Evolutionary conservation across 1,140 invertebrate species (phyloP), one percentile per base, ranked within the genome.

Genomic region (Bombus difficillimus): DNA sequence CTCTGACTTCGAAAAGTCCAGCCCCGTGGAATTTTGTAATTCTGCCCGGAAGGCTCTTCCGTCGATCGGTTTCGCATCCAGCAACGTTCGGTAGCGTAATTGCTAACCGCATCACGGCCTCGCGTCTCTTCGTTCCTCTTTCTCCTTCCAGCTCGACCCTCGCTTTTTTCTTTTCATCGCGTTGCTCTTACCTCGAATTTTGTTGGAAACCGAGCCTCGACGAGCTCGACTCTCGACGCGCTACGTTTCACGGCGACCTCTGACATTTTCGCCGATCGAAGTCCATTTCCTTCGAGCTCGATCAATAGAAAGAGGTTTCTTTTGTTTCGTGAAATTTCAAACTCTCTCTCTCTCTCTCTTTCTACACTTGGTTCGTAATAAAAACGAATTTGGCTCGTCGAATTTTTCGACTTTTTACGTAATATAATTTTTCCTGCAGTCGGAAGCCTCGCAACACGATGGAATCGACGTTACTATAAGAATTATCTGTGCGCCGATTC

Each of bases 21-120:
- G 32, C 41, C 37, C n/a, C 59, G 59, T 39, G 64, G 81, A 83
- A 83, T 83, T 43, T 69, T 39, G 81, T 83, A 76, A 83, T 83
- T 83, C 73, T 76, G 81, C 72, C 81, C 73, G 62, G 64, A 77
- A 83, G 81, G 81, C 32, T 53, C 9, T 68, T 57, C 80, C 57
- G 68, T 47, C 80, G 69, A 82, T 73, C 69, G 53, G 47, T 53
- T 53, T 53, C 47, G 47, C 15, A n/a, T 74, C 57, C 80, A 47
- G 37, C n/a, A 53, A 53, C 47, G 47, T 82, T 73, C 80, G 71
- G 80, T 74, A 74, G 80, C 80, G 57, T 82, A 77, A 83, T 75
- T 83, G 41, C 69, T 34, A 66, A 74, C 69, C 81, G 41, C 41
- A n/a, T 74, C 71, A 25, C 34, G 37, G 10, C 64, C 53, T 73